Evolutionary conservation across 2,113 vertebrate species (phyloP), one percentile per base, ranked within the genome.

Genomic region (Theristicus caerulescens): DNA sequence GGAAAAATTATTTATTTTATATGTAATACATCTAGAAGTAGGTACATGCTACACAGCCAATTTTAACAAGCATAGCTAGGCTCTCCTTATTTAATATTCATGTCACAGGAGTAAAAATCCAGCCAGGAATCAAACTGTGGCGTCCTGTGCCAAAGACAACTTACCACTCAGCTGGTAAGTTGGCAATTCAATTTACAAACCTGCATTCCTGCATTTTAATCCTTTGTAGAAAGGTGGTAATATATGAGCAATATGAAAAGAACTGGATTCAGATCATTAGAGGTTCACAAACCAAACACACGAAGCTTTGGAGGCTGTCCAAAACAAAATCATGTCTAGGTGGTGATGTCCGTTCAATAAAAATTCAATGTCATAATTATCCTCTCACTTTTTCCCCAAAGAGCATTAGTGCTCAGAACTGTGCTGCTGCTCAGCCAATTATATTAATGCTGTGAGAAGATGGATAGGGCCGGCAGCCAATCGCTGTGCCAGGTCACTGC

Each of bases 111-210:
- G 64, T 81, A 86, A 97, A 97, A 97, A 81, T 89, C 94, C 87
- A 95, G 93, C 96, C 97, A 98, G 95, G 88, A 98, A 97, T 96
- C 97, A 97, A 97, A 97, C 96, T 96, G 95, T 83, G 95, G 96
- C 97, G 97, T 93, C 90, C 95, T 70, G 96, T 97, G 97, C 97
- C 97, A 98, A 98, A 98, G 97, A 98, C 96, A 98, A 97, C 98
- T 97, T 97, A 97, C 96, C 94, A 97, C 96, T 97, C 97, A 95
- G 97, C 97, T 98, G 97, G 96, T 96, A 97, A 98, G 97, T 97
- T 96, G 97, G 96, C 97, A 98, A 98, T 97, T 98, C 97, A 98
- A 97, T 97, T 98, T 97, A 97, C 96, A 97, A 98, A 97, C 96
- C 91, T 94, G 94, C 96, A 98, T 97, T 97, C 94, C 96, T 96